Percentiles rank a stretch among this genome's conserved stretches.
Conservation (phyloP, 30 jellyfish, hydroid and myxozoan genomes). For the Cassiopea andromeda region DNA sequence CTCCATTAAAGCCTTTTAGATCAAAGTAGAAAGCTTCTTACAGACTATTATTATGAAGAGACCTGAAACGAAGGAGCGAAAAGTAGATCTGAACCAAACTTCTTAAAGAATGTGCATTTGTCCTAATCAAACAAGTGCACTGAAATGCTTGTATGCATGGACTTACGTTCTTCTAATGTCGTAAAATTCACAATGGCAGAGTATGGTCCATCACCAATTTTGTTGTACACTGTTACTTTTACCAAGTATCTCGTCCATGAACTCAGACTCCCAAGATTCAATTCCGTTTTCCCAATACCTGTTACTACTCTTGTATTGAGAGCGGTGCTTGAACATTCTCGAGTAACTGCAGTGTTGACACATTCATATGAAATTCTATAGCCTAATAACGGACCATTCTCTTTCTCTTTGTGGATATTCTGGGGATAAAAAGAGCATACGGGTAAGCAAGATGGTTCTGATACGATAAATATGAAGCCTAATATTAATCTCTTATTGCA, state of each 20-base stretch:
- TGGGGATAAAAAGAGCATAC: not conserved
- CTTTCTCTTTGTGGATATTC: slow-evolving; percentile 41
- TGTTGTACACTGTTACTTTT: slow-evolving; percentile 31
- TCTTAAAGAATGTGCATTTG: too few species aligned
- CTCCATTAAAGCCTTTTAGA: too few species aligned
- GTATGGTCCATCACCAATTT: slow-evolving; percentile 65
- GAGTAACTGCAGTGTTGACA: slow-evolving; percentile 8
- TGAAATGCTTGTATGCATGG: too few species aligned
- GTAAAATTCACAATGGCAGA: slow-evolving; percentile 9
- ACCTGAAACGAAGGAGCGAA: too few species aligned
- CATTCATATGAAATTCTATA: slow-evolving; percentile 44
- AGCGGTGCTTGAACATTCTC: slow-evolving; percentile 11
- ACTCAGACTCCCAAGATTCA: slow-evolving; percentile 1
- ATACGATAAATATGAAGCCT: too few species aligned
- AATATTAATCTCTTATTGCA: too few species aligned
- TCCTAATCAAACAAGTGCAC: too few species aligned
- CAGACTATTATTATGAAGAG: too few species aligned
- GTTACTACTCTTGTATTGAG: not conserved
- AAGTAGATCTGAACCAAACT: too few species aligned
- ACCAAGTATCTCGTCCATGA: slow-evolving; percentile 70
- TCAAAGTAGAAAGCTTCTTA: too few species aligned
- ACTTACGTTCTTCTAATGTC: too few species aligned
- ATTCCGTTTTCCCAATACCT: slow-evolving; percentile 6
- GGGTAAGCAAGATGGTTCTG: not conserved
- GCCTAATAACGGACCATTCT: slow-evolving; percentile 64